Conservation (phyloP, 2,113 vertebrate species). For the Sialia sialis region DNA sequence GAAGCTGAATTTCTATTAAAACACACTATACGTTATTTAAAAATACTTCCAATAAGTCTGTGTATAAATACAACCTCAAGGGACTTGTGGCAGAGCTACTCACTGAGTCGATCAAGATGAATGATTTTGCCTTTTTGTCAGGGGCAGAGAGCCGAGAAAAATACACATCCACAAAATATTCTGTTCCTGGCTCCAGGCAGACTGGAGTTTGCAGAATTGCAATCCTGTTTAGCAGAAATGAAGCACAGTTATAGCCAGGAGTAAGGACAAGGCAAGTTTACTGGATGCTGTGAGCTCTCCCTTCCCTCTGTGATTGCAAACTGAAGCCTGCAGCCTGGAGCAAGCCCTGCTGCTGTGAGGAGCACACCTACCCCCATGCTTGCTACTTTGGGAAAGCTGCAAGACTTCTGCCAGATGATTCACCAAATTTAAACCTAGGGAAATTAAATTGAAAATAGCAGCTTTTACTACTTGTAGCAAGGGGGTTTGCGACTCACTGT, state of each 20-base stretch:
- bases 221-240: conserved; percentile 65
- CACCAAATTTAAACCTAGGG: not conserved
- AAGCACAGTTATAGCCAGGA: not conserved
- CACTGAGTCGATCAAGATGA: conserved; percentile 87
- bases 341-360: not conserved
- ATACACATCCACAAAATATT: conserved; percentile 79
- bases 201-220: conserved; percentile 69
- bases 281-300: not conserved
- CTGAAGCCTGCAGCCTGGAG: not conserved
- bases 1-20: not conserved
- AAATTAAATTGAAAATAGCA: not conserved
- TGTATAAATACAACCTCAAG: not conserved
- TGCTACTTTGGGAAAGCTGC: not conserved
- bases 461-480: not conserved
- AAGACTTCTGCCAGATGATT: not conserved
- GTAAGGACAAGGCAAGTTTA: not conserved
- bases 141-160: conserved; percentile 71
- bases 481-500: not conserved
- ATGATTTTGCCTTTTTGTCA: conserved; percentile 28
- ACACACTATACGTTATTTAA: not conserved
- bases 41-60: not conserved
- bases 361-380: not conserved
- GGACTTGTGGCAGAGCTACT: conserved; percentile 43
- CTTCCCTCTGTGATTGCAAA: not conserved
- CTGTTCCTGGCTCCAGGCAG: conserved; percentile 74